phyloP scores from a whole-genome alignment of 2,113 vertebrate species.

The Amphilophus citrinellus region DNA sequence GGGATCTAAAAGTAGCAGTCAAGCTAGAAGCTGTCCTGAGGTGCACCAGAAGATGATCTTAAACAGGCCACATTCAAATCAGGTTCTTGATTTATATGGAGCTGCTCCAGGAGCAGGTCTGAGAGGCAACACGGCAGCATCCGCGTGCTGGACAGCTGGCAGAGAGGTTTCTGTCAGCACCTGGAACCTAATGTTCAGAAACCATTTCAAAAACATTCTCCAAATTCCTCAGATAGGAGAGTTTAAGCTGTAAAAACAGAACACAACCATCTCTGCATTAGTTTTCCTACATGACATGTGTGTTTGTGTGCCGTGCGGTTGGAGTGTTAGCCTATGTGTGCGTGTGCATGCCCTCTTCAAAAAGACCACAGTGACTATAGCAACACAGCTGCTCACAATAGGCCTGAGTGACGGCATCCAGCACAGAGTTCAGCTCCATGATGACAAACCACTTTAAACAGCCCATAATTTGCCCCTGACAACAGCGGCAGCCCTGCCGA shows the following conservation, averaged over 20 bases:
- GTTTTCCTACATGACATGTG: conserved; percentile 31
- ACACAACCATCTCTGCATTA: conserved; percentile 19
- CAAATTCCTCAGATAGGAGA: background rate
- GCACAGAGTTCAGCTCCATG: conserved; percentile 45
- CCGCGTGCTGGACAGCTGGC: background rate
- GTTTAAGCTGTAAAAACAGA: conserved; percentile 33
- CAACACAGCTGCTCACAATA: conserved; percentile 53
- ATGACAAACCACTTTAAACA: conserved; percentile 62
- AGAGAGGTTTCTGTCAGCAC: background rate
- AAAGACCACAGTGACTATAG: conserved; percentile 46
- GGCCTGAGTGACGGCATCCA: conserved; percentile 41
- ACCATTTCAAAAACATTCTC: background rate
- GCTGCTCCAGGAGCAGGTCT: fast-evolving
- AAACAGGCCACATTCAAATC: background rate
- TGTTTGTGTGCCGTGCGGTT: conserved; percentile 31
- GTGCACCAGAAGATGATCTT: background rate
- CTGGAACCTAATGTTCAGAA: background rate
- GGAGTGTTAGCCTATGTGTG: background rate
- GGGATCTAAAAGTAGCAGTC: background rate
- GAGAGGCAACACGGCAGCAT: fast-evolving
- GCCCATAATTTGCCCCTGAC: conserved; percentile 53
- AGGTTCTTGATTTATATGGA: background rate
- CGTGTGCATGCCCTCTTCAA: conserved; percentile 46
- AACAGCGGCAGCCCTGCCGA: conserved; percentile 34
- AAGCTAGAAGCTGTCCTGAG: background rate